A percentile compares a stretch with the other conserved stretches of the same genome.
phyloP scores from a whole-genome alignment of 2,113 vertebrate species.

The Passerina amoena region DNA sequence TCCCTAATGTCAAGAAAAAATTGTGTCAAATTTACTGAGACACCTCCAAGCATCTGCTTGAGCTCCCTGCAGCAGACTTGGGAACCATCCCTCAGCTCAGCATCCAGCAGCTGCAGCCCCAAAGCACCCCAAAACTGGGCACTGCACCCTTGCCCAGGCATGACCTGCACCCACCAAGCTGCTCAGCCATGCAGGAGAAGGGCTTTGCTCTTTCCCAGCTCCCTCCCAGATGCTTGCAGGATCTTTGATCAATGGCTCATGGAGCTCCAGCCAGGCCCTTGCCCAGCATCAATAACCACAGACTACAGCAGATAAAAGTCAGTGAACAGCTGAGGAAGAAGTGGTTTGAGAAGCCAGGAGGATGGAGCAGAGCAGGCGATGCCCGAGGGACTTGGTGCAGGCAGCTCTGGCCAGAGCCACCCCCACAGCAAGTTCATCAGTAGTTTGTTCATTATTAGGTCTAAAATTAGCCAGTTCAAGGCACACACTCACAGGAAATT shows the following conservation, averaged over 20 bases:
- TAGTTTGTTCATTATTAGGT: not conserved
- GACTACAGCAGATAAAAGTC: not conserved
- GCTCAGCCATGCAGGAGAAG: rapidly evolving
- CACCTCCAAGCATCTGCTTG: not conserved
- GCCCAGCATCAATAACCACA: not conserved
- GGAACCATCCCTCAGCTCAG: not conserved
- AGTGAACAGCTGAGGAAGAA: not conserved
- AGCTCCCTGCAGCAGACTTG: not conserved
- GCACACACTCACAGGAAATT: not conserved
- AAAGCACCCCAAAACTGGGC: not conserved
- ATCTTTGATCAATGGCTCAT: not conserved
- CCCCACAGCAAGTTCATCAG: not conserved
- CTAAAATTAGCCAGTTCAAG: not conserved
- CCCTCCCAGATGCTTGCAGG: not conserved
- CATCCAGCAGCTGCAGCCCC: not conserved
- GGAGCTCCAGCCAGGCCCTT: not conserved
- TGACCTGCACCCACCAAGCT: not conserved
- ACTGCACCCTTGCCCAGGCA: not conserved
- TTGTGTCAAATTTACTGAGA: not conserved
- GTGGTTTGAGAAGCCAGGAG: not conserved
- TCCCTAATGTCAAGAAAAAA: not conserved
- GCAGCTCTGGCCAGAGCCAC: not conserved
- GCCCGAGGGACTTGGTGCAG: not conserved
- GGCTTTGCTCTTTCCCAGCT: not conserved
- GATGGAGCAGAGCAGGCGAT: not conserved